Evolutionary conservation across 2,888 invertebrate species (phyloP).

Genomic region (Steinernema carpocapsae): DNA sequence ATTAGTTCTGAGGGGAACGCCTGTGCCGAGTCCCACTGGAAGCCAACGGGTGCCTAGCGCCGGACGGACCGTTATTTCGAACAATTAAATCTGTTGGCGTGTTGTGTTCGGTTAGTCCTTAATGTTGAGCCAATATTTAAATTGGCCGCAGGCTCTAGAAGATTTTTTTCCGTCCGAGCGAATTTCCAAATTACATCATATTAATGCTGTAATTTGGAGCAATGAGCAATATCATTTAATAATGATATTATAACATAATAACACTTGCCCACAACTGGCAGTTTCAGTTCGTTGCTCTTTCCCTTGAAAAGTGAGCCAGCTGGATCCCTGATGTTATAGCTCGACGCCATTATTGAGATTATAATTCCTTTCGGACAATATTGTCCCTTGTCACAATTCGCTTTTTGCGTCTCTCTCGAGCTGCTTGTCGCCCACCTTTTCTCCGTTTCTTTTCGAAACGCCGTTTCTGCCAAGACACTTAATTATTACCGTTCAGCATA

Average conservation of each 20-base stretch:
- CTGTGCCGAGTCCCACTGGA: no score
- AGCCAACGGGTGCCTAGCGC: no score
- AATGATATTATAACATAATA: slow-evolving; percentile 12
- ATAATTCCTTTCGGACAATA: slow-evolving; percentile 32
- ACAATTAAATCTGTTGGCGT: no score
- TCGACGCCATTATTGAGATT: slow-evolving; percentile 32
- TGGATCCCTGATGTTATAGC: no score
- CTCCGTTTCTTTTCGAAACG: slow-evolving; percentile 4
- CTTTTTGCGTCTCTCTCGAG: slow-evolving; percentile 1
- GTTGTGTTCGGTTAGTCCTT: background rate
- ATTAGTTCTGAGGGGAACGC: background rate
- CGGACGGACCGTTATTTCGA: no score
- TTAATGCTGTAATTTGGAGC: no score
- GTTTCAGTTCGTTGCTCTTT: slow-evolving; percentile 1
- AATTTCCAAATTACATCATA: background rate
- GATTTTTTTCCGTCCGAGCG: background rate
- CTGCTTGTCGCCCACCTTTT: slow-evolving; percentile 12
- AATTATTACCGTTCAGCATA: slow-evolving; percentile 20
- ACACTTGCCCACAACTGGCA: slow-evolving; percentile 22
- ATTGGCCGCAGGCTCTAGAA: background rate
- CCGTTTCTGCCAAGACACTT: background rate
- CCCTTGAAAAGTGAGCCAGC: no score
- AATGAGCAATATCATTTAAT: slow-evolving; percentile 8
- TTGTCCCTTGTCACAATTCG: slow-evolving; percentile 20
- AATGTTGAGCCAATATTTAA: background rate